Evolutionary conservation across 2,113 vertebrate genomes (phyloP).

Genomic region (Plestiodon gilberti): DNA sequence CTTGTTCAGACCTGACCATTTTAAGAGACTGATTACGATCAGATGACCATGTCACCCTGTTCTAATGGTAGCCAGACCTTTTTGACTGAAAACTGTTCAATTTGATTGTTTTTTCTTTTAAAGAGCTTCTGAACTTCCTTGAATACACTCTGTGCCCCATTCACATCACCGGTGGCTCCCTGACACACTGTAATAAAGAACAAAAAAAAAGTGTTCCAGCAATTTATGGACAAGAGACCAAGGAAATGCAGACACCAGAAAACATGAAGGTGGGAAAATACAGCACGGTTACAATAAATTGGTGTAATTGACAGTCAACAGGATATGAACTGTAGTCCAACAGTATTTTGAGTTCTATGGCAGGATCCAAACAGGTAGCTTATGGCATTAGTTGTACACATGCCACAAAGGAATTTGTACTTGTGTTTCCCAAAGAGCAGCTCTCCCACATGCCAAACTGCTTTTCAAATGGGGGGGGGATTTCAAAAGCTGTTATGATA

Average conservation of each 20-base stretch:
- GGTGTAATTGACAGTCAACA: background rate
- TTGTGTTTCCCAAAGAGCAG: background rate
- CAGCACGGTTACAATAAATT: background rate
- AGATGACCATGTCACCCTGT: constrained; percentile 1
- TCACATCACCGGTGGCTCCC: constrained; percentile 91
- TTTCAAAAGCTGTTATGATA: background rate
- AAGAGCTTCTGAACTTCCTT: constrained; percentile 97
- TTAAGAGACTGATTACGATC: constrained; percentile 11
- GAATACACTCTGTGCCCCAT: constrained; percentile 88
- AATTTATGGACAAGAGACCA: background rate
- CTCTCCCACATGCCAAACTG: background rate
- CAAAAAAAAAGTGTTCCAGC: background rate
- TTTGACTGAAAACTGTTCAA: constrained; percentile 97
- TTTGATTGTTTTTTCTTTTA: constrained; percentile 99
- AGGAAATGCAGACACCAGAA: background rate
- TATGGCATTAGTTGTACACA: background rate
- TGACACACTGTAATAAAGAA: constrained; percentile 86
- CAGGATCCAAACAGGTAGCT: background rate
- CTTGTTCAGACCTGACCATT: constrained; percentile 5
- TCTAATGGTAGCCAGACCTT: constrained; percentile 79
- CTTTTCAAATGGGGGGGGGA: background rate
- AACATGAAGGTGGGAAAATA: background rate
- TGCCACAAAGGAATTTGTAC: background rate
- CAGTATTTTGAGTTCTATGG: background rate
- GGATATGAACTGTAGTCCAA: background rate